Percentiles rank a stretch among this genome's conserved stretches.
phyloP scores from a whole-genome alignment of 2,113 vertebrate genomes.

The Phalacrocorax pelagicus region DNA sequence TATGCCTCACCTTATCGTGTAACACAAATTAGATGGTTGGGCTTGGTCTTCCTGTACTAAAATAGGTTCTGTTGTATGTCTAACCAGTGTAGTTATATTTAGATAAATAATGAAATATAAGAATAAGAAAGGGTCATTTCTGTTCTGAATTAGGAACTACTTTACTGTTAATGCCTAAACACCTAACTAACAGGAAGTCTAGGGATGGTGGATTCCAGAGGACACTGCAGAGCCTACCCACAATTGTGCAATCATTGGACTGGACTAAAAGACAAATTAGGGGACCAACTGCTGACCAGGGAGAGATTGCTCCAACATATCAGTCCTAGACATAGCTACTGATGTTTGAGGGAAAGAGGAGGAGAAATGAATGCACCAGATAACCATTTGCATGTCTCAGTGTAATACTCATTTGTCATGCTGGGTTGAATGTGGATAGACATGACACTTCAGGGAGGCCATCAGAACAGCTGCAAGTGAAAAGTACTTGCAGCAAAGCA shows the following conservation, averaged over 20 bases:
- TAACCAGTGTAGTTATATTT: not conserved
- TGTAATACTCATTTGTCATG: not conserved
- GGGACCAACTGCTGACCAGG: not conserved
- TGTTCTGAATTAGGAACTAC: not conserved
- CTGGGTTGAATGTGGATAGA: not conserved
- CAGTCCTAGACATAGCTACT: not conserved
- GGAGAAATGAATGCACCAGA: not conserved
- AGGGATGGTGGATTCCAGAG: not conserved
- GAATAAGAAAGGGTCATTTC: not conserved
- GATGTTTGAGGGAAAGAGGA: not conserved
- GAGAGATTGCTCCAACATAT: not conserved
- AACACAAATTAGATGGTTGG: not conserved
- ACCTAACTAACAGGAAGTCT: not conserved
- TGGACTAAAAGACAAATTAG: not conserved
- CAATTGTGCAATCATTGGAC: not conserved
- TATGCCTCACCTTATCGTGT: rapidly evolving
- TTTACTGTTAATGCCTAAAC: not conserved
- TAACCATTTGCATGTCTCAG: not conserved
- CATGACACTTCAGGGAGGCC: not conserved
- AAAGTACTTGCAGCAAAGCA: not conserved
- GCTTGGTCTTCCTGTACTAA: not conserved
- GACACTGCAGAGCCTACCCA: not conserved
- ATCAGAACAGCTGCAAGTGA: not conserved
- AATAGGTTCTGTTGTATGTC: not conserved
- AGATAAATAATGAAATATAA: not conserved